phyloP scores from a whole-genome alignment of 2,113 vertebrate genomes.

The Alces alces region DNA sequence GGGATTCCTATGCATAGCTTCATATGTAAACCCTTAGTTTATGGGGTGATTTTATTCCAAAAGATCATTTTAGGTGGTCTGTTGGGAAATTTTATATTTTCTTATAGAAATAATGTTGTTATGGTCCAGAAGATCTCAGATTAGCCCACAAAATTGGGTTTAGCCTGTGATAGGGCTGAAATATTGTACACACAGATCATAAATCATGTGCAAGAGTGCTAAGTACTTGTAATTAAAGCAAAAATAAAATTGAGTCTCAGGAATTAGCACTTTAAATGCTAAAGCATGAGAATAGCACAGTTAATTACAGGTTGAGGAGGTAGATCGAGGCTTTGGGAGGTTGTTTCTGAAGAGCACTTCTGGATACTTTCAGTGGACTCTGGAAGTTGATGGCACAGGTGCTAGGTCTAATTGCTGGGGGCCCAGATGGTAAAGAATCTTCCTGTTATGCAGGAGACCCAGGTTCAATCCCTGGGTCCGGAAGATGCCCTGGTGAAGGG shows the following conservation, averaged over 20 bases:
- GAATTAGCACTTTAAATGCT: slow-evolving; percentile 22
- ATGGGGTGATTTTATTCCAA: slow-evolving; percentile 9
- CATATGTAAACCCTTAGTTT: not conserved
- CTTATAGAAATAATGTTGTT: slow-evolving; percentile 9
- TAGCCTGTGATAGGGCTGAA: not conserved
- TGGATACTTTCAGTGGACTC: slow-evolving; percentile 8
- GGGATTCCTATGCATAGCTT: not conserved
- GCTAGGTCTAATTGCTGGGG: slow-evolving; percentile 6
- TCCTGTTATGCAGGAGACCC: not conserved
- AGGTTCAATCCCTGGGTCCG: not conserved
- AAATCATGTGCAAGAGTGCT: slow-evolving; percentile 15
- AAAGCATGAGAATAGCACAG: not conserved
- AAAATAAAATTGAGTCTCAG: slow-evolving; percentile 32
- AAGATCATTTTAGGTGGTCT: not conserved
- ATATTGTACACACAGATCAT: not conserved
- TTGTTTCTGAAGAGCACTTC: slow-evolving; percentile 33
- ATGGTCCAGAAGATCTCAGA: not conserved
- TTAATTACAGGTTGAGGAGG: slow-evolving; percentile 1
- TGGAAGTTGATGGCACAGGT: not conserved
- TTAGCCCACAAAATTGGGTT: not conserved
- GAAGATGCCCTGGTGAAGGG: not conserved
- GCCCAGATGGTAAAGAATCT: not conserved
- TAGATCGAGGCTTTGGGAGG: not conserved
- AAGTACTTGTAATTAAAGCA: slow-evolving; percentile 13
- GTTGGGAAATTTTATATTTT: not conserved